Conservation (phyloP, 2,888 invertebrate species). For the Frankliniella fusca region DNA sequence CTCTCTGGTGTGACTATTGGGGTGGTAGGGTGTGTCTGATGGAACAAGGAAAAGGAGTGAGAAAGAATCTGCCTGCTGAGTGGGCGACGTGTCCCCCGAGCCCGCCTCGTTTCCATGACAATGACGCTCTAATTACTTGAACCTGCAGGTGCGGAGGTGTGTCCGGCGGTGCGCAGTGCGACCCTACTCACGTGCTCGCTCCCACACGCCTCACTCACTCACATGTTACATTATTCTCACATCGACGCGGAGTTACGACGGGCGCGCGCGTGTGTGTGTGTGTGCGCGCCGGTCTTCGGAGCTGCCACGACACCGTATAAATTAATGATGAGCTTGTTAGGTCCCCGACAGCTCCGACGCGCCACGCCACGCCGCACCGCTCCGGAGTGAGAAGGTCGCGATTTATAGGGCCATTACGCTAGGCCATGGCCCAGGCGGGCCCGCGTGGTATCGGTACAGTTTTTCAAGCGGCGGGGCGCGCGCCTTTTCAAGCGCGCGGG, state of each 20-base stretch:
- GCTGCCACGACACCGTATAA: background rate
- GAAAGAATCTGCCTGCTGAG: too few species aligned
- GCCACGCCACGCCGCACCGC: background rate
- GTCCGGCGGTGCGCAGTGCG: too few species aligned
- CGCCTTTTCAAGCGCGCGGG: background rate
- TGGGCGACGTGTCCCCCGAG: too few species aligned
- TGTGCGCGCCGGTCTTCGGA: background rate
- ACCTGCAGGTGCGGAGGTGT: too few species aligned
- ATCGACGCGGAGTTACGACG: background rate
- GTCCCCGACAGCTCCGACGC: background rate
- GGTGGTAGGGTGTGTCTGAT: too few species aligned
- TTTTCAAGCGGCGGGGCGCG: background rate
- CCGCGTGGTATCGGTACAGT: constrained; percentile 11
- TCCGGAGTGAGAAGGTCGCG: background rate
- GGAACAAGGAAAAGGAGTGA: too few species aligned
- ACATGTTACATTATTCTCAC: too few species aligned
- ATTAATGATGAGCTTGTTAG: constrained; percentile 18
- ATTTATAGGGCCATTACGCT: constrained; percentile 15
- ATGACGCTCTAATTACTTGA: too few species aligned
- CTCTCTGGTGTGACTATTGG: too few species aligned
- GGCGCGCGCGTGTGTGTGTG: background rate
- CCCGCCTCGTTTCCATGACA: too few species aligned
- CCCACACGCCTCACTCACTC: too few species aligned
- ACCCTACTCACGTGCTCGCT: too few species aligned
- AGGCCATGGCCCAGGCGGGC: background rate